Evolutionary conservation across 2,113 vertebrate species (phyloP), one percentile per base, ranked within the genome.

Genomic region (Oplegnathus fasciatus): DNA sequence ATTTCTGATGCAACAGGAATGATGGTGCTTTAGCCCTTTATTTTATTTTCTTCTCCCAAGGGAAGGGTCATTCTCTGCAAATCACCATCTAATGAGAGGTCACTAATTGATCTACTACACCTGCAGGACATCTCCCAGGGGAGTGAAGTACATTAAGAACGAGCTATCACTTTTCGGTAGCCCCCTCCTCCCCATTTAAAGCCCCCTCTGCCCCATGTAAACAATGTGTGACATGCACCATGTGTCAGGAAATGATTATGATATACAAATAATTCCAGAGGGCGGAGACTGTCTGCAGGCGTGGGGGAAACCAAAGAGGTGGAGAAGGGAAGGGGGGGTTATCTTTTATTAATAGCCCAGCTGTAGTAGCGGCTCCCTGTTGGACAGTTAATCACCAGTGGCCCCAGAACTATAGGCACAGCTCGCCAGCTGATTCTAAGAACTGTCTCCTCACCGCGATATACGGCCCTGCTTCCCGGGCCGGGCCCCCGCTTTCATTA

Each of bases 281-380:
- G 90, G 88, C 15, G 46, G 89, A 90, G 75, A 88, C 61, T 86
- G 83, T 88, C 72, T 85, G 82, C 69, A 86, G 79, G 84, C 81
- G 86, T 65, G 62, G 81, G 67, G 75, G 78, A 70, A 86, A 79
- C 76, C 87, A 83, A 88, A 88, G 82, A 86, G 78, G 88, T 67
- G 72, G 65, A 73, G 82, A 77, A 83, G 78, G 42, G 54, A 67
- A 62, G 26, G 46, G 1, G 89, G 88, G 92, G 91, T 75, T 91
- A 94, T 96, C 89, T 95, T 94, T 96, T 96, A 96, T 96, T 96
- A 95, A 96, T 95, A 95, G 93, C 89, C 87, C 91, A 94, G 93
- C 94, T 94, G 94, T 94, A 94, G 93, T 93, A 93, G 94, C 55
- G 82, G 92, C 91, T 94, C 94, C 93, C 94, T 87, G 89, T 93